Evolutionary conservation across 2,888 invertebrate species (phyloP).

Genomic region (Augochlorella aurata): DNA sequence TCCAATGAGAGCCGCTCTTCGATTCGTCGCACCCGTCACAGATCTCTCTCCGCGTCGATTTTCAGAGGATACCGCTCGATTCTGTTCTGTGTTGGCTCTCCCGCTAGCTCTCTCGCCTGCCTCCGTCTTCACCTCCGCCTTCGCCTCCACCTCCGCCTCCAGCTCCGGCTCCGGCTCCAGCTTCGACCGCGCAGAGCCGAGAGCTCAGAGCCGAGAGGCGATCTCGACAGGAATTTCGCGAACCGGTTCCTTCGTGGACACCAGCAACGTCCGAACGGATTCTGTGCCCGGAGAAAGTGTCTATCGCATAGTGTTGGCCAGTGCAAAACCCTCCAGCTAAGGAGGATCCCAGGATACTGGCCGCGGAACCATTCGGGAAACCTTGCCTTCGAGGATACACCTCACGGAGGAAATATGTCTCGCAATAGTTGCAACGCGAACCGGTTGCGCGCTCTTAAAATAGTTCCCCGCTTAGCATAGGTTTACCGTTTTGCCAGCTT

Average conservation of each 20-base stretch:
- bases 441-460: slow-evolving; percentile 72
- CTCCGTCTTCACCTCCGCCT: slow-evolving; percentile 16
- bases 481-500: slow-evolving; percentile 57
- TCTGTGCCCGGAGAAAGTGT: slow-evolving; percentile 43
- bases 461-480: slow-evolving; percentile 68
- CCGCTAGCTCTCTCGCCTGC: slow-evolving; percentile 11
- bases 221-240: slow-evolving; percentile 33
- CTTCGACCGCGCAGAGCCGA: neutral
- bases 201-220: neutral
- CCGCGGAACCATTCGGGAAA: neutral
- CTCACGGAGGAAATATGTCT: slow-evolving; percentile 62
- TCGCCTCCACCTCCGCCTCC: neutral
- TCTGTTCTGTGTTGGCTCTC: slow-evolving; percentile 1
- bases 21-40: slow-evolving; percentile 69
- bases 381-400: slow-evolving; percentile 41
- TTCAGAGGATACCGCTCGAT: slow-evolving; percentile 41
- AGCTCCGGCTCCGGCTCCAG: neutral
- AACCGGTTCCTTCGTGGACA: slow-evolving; percentile 37
- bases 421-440: slow-evolving; percentile 70
- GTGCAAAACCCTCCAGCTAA: neutral
- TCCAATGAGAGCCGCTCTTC: slow-evolving; percentile 77
- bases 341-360: neutral
- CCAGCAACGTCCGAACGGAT: slow-evolving; percentile 12
- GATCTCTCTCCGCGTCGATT: slow-evolving; percentile 41
- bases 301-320: slow-evolving; percentile 4